Conservation (phyloP, 2,113 vertebrate genomes). For the Peromyscus californicus region DNA sequence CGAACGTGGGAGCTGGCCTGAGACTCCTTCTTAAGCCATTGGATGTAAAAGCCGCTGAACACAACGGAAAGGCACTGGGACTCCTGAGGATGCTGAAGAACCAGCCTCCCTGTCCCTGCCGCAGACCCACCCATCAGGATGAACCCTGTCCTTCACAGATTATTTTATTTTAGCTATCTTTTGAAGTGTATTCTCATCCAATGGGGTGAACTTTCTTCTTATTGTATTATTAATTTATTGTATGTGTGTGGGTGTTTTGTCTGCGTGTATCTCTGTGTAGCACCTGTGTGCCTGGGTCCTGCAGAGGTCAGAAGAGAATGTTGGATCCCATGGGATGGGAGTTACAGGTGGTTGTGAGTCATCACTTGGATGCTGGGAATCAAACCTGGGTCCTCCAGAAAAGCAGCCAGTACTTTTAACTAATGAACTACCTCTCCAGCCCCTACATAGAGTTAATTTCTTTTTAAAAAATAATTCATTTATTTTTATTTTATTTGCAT, state of each 20-base stretch:
- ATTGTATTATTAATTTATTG: background rate
- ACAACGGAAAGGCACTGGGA: background rate
- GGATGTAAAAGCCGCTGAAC: background rate
- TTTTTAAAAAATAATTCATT: background rate
- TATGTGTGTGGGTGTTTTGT: background rate
- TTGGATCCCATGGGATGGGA: background rate
- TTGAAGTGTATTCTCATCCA: background rate
- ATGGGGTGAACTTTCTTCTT: background rate
- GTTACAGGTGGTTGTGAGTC: background rate
- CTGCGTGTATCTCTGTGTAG: background rate
- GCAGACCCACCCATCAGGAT: background rate
- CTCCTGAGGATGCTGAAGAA: background rate
- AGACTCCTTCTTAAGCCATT: background rate
- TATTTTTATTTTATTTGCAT: too few species aligned
- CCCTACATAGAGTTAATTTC: background rate
- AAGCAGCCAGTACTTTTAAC: too few species aligned
- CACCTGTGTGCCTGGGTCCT: background rate
- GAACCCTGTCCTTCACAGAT: background rate
- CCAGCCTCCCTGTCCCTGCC: rapidly evolving
- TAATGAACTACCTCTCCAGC: too few species aligned
- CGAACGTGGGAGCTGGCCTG: background rate
- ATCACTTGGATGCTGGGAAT: background rate
- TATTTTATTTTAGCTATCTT: background rate
- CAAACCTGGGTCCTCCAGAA: background rate
- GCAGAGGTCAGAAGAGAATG: background rate